phyloP scores from a whole-genome alignment of 2,888 invertebrate genomes.

The Diarsia rubi region DNA sequence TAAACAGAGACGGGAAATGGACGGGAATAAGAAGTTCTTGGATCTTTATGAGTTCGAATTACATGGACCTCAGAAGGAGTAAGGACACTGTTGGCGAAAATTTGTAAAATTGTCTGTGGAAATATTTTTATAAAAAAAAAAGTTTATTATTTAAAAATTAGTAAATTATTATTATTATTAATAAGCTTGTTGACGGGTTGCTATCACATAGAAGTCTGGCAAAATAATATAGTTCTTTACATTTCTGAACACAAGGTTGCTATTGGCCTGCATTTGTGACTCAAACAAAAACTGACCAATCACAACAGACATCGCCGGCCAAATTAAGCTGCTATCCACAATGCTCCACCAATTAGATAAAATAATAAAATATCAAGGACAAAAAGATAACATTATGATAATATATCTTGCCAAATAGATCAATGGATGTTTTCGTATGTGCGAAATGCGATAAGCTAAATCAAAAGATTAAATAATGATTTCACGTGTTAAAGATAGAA shows the following conservation, averaged over 20 bases:
- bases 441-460: constrained; percentile 34
- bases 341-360: constrained; percentile 21
- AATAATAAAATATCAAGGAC: constrained; percentile 26
- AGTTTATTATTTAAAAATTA: no score
- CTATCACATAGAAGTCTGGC: not conserved
- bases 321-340: constrained; percentile 6
- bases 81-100: not conserved
- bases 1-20: not conserved
- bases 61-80: no score
- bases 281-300: not conserved
- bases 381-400: constrained; percentile 27
- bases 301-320: not conserved
- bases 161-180: no score
- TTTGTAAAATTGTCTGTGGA: not conserved
- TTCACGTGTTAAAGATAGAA: constrained; percentile 6
- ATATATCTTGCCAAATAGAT: constrained; percentile 33
- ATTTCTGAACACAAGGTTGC: not conserved
- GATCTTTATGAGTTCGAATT: not conserved
- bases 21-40: not conserved
- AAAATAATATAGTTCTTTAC: not conserved
- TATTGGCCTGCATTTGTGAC: not conserved
- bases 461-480: constrained; percentile 15
- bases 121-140: no score
- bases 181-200: not conserved
- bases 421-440: not conserved